A percentile compares a stretch with the other conserved stretches of the same genome.
Conservation (phyloP, 1,140 invertebrate species). For the Drosophila micromelanica region DNA sequence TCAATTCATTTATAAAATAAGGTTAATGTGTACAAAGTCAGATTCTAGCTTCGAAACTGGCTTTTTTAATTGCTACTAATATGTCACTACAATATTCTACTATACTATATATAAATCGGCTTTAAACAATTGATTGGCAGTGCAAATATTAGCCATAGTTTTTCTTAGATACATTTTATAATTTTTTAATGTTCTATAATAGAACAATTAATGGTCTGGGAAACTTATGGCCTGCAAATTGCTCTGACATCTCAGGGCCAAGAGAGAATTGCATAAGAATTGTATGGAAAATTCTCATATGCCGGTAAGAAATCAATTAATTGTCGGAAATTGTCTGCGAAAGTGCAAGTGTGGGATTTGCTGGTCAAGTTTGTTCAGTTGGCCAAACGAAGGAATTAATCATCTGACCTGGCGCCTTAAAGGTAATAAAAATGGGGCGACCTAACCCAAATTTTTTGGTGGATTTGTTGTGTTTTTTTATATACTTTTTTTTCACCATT, state of each 20-base stretch:
- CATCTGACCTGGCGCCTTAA: conserved; percentile 34
- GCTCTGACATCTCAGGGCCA: conserved; percentile 19
- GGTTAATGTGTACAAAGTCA: too few species aligned
- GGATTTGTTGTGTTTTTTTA: neutral
- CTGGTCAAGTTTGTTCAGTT: neutral
- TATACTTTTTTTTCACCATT: conserved; percentile 1
- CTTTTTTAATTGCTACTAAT: too few species aligned
- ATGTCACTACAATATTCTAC: too few species aligned
- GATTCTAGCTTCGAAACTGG: too few species aligned
- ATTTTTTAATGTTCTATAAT: conserved; percentile 10
- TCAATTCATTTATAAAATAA: too few species aligned
- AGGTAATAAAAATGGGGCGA: conserved; percentile 44
- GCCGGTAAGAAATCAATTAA: conserved; percentile 70
- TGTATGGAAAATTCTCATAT: conserved; percentile 34
- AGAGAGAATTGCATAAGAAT: conserved; percentile 57
- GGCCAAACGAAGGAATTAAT: conserved; percentile 22
- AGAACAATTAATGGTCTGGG: conserved; percentile 6
- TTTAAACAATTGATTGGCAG: neutral
- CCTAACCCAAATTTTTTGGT: neutral
- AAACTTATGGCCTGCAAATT: conserved; percentile 22
- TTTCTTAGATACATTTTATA: neutral
- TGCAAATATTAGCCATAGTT: conserved; percentile 1
- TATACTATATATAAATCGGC: neutral
- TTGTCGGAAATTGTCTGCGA: conserved; percentile 79
- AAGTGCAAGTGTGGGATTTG: conserved; percentile 60